These are phyloP conservation scores for Bombus superbus DNA, from an alignment of 1,140 invertebrate species.

Conservation along the genomic window DNA sequence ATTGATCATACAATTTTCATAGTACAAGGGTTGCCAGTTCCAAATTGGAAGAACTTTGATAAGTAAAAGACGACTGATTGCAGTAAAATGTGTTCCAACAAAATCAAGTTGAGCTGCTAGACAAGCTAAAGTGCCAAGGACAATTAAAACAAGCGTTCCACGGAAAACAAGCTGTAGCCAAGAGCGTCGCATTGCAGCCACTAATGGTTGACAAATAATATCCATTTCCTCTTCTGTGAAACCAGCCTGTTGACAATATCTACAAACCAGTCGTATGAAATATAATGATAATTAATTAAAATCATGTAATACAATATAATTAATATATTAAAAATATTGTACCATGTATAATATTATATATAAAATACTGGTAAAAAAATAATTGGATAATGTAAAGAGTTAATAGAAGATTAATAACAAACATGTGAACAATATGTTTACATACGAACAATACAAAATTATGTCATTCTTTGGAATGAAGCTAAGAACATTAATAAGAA, in stretches of 20 bases:
- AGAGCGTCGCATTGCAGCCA: slow-evolving; percentile 84
- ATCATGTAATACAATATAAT: background rate
- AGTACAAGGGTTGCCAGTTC: slow-evolving; percentile 92
- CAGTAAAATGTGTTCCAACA: slow-evolving; percentile 84
- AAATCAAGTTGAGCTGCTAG: slow-evolving; percentile 80
- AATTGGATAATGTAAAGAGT: background rate
- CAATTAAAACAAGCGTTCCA: slow-evolving; percentile 80
- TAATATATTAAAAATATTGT: background rate
- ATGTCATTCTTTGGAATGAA: background rate
- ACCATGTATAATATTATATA: background rate
- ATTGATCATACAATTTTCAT: slow-evolving; percentile 88
- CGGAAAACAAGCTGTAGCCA: slow-evolving; percentile 84
- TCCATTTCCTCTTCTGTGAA: slow-evolving; percentile 87
- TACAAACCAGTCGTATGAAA: slow-evolving; percentile 75
- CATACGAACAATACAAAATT: background rate
- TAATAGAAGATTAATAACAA: background rate
- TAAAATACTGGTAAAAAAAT: background rate
- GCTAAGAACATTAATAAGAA: background rate
- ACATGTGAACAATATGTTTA: background rate
- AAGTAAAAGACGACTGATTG: slow-evolving; percentile 85
- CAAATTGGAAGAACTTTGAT: slow-evolving; percentile 89
- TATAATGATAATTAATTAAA: background rate
- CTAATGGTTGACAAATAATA: slow-evolving; percentile 86
- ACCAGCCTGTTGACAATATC: slow-evolving; percentile 87
- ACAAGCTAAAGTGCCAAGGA: slow-evolving; percentile 80